Evolutionary conservation across 2,797 vertebrate species (phyloP).

Genomic region (Arnoldichthys spilopterus): DNA sequence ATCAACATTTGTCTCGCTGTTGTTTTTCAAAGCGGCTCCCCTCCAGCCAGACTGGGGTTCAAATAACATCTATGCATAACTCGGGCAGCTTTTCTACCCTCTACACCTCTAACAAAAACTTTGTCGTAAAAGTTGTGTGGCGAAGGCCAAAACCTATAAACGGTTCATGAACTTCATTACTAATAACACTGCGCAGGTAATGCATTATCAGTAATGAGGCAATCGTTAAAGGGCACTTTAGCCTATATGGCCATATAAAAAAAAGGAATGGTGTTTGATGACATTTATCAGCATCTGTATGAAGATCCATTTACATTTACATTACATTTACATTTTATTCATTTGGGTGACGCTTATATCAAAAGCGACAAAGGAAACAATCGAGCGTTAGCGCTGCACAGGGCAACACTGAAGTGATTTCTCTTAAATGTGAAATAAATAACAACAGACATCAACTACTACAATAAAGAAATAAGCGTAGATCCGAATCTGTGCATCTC

Average conservation of each 20-base stretch:
- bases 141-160: constrained; percentile 1
- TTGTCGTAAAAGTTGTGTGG: background rate
- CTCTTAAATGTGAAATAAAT: too few species aligned
- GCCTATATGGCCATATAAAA: background rate
- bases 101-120: background rate
- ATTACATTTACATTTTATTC: too few species aligned
- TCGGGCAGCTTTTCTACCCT: background rate
- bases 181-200: background rate
- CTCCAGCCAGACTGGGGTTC: constrained; percentile 8
- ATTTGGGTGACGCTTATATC: too few species aligned
- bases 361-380: too few species aligned
- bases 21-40: background rate
- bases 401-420: too few species aligned
- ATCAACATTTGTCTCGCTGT: background rate
- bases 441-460: too few species aligned
- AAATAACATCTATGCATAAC: constrained; percentile 2
- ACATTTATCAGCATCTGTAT: background rate
- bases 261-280: too few species aligned
- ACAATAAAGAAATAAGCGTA: too few species aligned
- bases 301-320: too few species aligned
- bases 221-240: background rate
- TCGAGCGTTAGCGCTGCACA: too few species aligned
- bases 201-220: background rate
- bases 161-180: background rate
- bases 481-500: too few species aligned